These are phyloP conservation scores for Cyprinus carpio DNA, from an alignment of 2,113 vertebrate genomes.

Conservation along the genomic window DNA sequence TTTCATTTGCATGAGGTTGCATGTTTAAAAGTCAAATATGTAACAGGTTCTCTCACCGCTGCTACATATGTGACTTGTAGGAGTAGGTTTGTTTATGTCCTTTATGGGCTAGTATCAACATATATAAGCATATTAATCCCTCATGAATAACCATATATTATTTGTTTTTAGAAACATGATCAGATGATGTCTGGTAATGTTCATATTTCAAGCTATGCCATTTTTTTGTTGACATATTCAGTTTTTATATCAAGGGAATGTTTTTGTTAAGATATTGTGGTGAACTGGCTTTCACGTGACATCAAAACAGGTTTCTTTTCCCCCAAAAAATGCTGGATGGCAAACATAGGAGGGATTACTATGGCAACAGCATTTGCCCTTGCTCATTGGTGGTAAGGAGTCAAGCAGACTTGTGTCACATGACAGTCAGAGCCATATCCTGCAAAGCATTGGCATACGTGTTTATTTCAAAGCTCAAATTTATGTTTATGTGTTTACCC, in stretches of 20 bases:
- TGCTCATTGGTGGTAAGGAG: slow-evolving; percentile 55
- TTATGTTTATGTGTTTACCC: slow-evolving; percentile 35
- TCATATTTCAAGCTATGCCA: not conserved
- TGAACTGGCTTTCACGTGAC: slow-evolving; percentile 7
- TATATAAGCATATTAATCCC: not conserved
- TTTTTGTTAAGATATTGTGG: slow-evolving; percentile 22
- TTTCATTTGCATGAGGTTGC: slow-evolving; percentile 28
- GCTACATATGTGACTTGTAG: not conserved
- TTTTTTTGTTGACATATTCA: no score
- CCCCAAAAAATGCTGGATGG: slow-evolving; percentile 43
- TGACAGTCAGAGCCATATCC: slow-evolving; percentile 53
- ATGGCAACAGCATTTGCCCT: slow-evolving; percentile 59
- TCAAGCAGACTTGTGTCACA: slow-evolving; percentile 56
- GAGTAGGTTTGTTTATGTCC: not conserved
- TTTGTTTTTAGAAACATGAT: not conserved
- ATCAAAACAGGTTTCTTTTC: slow-evolving; percentile 29
- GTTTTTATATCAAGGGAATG: not conserved
- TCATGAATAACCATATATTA: not conserved
- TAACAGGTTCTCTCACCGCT: not conserved
- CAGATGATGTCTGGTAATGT: not conserved
- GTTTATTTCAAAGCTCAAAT: slow-evolving; percentile 39
- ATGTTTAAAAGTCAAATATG: slow-evolving; percentile 25
- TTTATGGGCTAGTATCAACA: not conserved
- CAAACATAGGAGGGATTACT: slow-evolving; percentile 59
- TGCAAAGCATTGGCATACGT: slow-evolving; percentile 40